Base-by-base conservation (phyloP, 2,888 invertebrate species). In the Trissoscelio sp. region DNA sequence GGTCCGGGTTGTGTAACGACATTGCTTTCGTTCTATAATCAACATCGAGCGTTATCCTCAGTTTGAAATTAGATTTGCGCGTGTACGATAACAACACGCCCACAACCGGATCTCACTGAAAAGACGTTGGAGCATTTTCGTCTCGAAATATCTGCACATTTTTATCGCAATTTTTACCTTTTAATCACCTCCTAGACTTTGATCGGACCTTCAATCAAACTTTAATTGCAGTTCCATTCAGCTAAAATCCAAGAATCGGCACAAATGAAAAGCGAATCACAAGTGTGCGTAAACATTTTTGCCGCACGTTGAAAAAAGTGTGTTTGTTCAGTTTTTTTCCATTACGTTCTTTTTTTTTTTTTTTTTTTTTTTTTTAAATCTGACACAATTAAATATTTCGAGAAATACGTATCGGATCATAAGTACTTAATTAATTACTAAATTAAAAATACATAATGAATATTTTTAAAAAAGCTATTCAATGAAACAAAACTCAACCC, bases 21-120 rank as follows among this genome's bases (percentile, higher is more conserved):
- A 24, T 60, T 44, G 42, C 60, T 28, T 28, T 24, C 37, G 42
- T 14, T 60, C 60, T 44, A 60, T 60, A 60, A 60, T 60, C 58
- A 39, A 58, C 39, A n/a, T 58, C 12, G 22, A 31, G 16, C 53
- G 53, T 53, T 53, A 16, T 51, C 53, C 31, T 53, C 31, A 9
- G 53, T 24, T 53, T 14, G 37, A 57, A 37, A 57, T 57, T 37
- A 57, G 55, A 20, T 37, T 57, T 57, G 16, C 20, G n/a, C 53
- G 28, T 1, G 24, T 16, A 31, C 31, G 24, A 53, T 31, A 53
- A 53, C 31, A 53, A 51, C 24, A 14, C 51, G 51, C 24, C 51
- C 20, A n/a, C 22, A 9, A 20, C 20, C 11, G 16, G 20, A 20
- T n/a, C 11, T 9, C 12, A 14, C n/a, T 24, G 6, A 51, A 22